phyloP scores from a whole-genome alignment of 2,888 invertebrate species.

The Pseudococcus viburni region DNA sequence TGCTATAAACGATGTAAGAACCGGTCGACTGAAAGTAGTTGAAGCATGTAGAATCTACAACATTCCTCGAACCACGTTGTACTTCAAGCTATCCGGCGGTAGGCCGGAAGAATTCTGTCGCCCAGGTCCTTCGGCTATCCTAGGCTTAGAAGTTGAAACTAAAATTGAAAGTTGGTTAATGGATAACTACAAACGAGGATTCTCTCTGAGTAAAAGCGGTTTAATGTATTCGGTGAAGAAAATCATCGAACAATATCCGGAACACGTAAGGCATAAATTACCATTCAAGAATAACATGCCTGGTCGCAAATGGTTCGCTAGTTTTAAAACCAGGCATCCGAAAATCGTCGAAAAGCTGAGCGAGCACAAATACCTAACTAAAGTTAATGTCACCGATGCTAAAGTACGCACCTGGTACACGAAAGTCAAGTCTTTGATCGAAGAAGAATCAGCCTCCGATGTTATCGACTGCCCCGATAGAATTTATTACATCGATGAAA shows the following conservation, averaged over 20 bases:
- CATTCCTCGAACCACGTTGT: slow-evolving; percentile 38
- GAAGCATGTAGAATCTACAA: slow-evolving; percentile 46
- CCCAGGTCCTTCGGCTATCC: slow-evolving; percentile 67
- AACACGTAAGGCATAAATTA: slow-evolving; percentile 34
- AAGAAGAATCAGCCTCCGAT: slow-evolving; percentile 64
- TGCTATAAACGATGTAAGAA: slow-evolving; percentile 26
- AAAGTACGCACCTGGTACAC: slow-evolving; percentile 68
- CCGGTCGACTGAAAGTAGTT: not conserved
- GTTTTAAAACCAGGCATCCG: slow-evolving; percentile 68
- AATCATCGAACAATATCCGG: slow-evolving; percentile 65
- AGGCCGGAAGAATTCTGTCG: slow-evolving; percentile 67
- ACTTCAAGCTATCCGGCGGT: slow-evolving; percentile 46
- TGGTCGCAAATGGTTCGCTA: slow-evolving; percentile 68
- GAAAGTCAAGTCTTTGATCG: slow-evolving; percentile 67
- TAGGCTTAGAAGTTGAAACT: slow-evolving; percentile 68
- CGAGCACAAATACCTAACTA: slow-evolving; percentile 11
- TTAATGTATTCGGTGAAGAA: slow-evolving; percentile 68
- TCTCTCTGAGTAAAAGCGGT: slow-evolving; percentile 68
- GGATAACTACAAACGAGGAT: slow-evolving; percentile 68
- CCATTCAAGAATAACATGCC: slow-evolving; percentile 63
- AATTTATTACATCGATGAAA: slow-evolving; percentile 69
- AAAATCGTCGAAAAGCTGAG: slow-evolving; percentile 60
- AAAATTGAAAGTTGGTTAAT: slow-evolving; percentile 68
- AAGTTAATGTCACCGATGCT: slow-evolving; percentile 56
- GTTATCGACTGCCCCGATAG: slow-evolving; percentile 68